Evolutionary conservation across 2,113 vertebrate species (phyloP).

Genomic region (Oreotrochilus melanogaster): DNA sequence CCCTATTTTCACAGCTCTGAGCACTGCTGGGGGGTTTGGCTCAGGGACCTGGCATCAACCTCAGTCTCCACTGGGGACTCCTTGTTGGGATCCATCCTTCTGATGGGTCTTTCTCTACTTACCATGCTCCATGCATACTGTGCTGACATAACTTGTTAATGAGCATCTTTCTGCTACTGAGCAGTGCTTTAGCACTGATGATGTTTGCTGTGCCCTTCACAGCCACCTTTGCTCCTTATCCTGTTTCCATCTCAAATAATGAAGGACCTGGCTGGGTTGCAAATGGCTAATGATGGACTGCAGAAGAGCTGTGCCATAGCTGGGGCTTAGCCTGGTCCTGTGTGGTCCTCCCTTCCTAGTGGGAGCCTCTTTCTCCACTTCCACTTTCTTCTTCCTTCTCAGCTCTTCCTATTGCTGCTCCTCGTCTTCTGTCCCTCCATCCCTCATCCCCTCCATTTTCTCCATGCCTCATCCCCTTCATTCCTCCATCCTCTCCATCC

Average conservation of each 20-base stretch:
- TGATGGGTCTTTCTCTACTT: background rate
- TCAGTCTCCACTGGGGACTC: accelerated
- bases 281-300: background rate
- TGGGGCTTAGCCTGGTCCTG: background rate
- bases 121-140: background rate
- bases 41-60: accelerated
- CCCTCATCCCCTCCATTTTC: too few species aligned
- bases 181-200: accelerated
- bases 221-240: background rate
- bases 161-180: background rate
- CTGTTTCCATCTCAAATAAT: background rate
- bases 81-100: background rate
- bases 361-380: background rate
- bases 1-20: background rate
- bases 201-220: background rate
- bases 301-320: background rate
- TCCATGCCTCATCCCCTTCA: background rate
- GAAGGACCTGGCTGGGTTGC: background rate
- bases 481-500: background rate
- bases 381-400: background rate
- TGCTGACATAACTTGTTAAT: background rate
- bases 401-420: background rate
- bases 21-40: background rate
- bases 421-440: background rate
- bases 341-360: background rate